Conservation (phyloP, 2,888 invertebrate genomes). For the Polyploca ridens region DNA sequence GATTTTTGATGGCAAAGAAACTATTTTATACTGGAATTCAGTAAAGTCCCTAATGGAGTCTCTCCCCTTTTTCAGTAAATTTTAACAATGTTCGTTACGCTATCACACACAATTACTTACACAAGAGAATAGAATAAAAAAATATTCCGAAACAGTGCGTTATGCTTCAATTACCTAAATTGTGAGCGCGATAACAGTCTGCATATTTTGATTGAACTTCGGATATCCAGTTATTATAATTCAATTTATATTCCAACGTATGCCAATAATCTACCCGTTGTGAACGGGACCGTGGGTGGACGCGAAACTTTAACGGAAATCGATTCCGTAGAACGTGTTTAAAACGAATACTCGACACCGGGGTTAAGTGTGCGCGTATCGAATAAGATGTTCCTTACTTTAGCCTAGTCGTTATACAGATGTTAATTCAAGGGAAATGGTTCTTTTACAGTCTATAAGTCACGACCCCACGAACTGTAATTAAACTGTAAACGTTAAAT, state of each 20-base stretch:
- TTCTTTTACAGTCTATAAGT: conserved; percentile 4
- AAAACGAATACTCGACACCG: conserved; percentile 67
- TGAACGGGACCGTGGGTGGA: conserved; percentile 66
- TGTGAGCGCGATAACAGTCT: background rate
- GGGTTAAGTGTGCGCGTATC: conserved; percentile 69
- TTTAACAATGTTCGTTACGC: too few species aligned
- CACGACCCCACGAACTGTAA: conserved; percentile 20
- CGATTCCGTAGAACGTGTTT: conserved; percentile 64
- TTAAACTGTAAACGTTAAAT: conserved; percentile 34
- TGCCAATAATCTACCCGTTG: conserved; percentile 50
- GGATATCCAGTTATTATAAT: conserved; percentile 32
- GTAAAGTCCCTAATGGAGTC: too few species aligned
- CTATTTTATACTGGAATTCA: background rate
- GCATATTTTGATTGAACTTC: background rate
- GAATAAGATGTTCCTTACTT: conserved; percentile 65
- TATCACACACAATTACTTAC: too few species aligned
- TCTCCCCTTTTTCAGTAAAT: background rate
- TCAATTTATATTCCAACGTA: conserved; percentile 45
- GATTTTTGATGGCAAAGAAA: too few species aligned
- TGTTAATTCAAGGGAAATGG: conserved; percentile 10
- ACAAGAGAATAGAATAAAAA: background rate
- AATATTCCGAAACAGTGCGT: background rate
- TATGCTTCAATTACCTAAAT: conserved; percentile 13
- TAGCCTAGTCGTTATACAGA: conserved; percentile 8
- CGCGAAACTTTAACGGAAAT: conserved; percentile 68